A percentile compares a stretch with the other conserved stretches of the same genome.
These are phyloP conservation scores for Catagonus wagneri DNA, from an alignment of 2,113 vertebrate genomes.

Conservation along the genomic window DNA sequence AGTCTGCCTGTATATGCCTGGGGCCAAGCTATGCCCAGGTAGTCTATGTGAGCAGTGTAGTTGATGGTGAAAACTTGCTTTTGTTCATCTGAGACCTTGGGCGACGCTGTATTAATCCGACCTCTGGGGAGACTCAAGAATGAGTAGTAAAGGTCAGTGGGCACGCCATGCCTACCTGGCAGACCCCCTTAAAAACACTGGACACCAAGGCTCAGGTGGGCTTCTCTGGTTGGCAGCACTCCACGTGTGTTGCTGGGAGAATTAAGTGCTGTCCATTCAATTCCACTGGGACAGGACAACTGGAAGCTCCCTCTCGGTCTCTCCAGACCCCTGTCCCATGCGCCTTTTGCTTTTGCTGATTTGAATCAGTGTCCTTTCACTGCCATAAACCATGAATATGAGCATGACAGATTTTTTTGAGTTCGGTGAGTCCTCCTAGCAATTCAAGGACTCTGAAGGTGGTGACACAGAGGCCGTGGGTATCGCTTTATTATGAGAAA, in stretches of 20 bases:
- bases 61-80: neutral
- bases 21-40: rapidly evolving
- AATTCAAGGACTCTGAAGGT: neutral
- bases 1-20: neutral
- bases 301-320: neutral
- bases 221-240: neutral
- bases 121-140: neutral
- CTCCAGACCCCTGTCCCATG: neutral
- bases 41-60: neutral
- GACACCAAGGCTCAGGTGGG: neutral
- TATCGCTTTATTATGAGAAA: conserved; percentile 50
- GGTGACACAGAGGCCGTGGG: neutral
- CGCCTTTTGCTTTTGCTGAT: neutral
- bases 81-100: neutral
- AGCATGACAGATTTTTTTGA: neutral
- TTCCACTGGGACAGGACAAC: neutral
- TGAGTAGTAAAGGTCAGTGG: neutral
- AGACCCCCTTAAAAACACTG: neutral
- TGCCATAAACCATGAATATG: neutral
- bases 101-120: neutral
- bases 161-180: neutral
- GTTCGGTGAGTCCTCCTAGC: neutral
- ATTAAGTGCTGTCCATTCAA: neutral
- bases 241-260: neutral
- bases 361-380: neutral